A percentile compares a stretch with the other conserved stretches of the same genome.
These are phyloP conservation scores for Cydia strobilella DNA, from an alignment of 1,140 invertebrate species.

Conservation along the genomic window DNA sequence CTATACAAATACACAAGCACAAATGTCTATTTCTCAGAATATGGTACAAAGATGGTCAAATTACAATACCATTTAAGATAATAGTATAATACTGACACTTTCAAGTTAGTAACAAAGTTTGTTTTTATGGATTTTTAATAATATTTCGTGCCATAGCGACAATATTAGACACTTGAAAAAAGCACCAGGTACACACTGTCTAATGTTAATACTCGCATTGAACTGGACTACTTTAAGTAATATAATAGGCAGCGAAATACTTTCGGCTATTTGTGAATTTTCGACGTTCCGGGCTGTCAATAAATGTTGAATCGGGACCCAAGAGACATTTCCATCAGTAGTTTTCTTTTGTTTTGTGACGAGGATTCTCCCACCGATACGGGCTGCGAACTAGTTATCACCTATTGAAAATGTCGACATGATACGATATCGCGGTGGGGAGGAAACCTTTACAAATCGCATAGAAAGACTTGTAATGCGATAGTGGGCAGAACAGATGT, in stretches of 20 bases:
- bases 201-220: no score
- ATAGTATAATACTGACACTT: not conserved
- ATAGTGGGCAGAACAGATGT: conserved; percentile 58
- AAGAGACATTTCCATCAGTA: not conserved
- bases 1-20: no score
- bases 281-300: not conserved
- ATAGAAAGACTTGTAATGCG: conserved; percentile 60
- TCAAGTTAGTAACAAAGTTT: not conserved
- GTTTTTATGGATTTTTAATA: not conserved
- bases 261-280: not conserved
- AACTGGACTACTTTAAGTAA: no score
- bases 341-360: conserved; percentile 20
- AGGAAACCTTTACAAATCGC: conserved; percentile 71
- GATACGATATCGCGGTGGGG: conserved; percentile 57
- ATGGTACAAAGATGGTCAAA: no score
- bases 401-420: conserved; percentile 51
- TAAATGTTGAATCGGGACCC: not conserved
- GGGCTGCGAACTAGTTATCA: conserved; percentile 31
- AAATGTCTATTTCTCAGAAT: no score
- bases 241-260: no score
- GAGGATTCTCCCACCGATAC: not conserved
- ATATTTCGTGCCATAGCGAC: no score
- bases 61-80: no score
- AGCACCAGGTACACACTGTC: no score
- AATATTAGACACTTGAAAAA: no score